Conservation (phyloP, 2,113 vertebrate species). For the Alouatta palliata region DNA sequence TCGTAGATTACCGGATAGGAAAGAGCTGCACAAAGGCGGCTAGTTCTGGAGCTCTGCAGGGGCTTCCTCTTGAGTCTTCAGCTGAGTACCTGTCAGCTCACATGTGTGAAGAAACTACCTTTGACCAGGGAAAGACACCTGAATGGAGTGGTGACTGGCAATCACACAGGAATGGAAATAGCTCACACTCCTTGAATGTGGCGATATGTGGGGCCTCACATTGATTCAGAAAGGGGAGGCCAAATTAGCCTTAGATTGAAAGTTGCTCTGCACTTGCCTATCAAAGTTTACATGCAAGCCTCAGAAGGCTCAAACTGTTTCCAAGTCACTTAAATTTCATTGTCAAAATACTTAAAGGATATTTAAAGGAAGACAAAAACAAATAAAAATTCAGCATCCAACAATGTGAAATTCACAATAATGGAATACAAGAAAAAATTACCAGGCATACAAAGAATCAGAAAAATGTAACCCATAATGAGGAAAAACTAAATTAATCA, state of each 20-base stretch:
- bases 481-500: not conserved
- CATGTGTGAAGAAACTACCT: not conserved
- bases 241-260: not conserved
- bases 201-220: not conserved
- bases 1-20: not conserved
- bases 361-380: not conserved
- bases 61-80: not conserved
- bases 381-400: not conserved
- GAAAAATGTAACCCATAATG: slow-evolving; percentile 22
- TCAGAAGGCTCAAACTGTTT: slow-evolving; percentile 16
- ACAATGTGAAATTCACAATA: slow-evolving; percentile 39
- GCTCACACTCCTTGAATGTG: not conserved
- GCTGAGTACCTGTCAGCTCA: not conserved
- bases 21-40: not conserved
- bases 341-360: too few relatives aligned
- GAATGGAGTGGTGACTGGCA: not conserved
- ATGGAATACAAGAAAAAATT: not conserved
- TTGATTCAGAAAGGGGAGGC: not conserved
- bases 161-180: not conserved
- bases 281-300: not conserved
- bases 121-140: not conserved
- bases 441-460: not conserved
- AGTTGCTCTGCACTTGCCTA: not conserved
- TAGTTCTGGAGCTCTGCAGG: not conserved
- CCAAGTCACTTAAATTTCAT: not conserved